Evolutionary conservation across 2,888 invertebrate species (phyloP).

Genomic region (Blera fallax): DNA sequence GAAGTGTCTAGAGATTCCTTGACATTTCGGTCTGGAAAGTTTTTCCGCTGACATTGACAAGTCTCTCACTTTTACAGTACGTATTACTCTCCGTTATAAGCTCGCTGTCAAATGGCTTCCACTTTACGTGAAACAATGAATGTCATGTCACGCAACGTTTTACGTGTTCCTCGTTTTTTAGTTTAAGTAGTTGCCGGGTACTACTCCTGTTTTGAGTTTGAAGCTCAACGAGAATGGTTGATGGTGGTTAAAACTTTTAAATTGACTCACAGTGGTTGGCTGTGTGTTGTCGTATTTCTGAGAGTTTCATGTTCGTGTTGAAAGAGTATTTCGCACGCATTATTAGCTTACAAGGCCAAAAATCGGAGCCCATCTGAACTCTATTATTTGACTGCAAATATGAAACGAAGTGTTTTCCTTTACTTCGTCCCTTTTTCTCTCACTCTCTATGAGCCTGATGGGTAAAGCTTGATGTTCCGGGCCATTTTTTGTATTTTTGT

Average conservation of each 20-base stretch:
- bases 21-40: constrained; percentile 54
- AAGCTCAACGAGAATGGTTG: neutral
- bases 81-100: constrained; percentile 25
- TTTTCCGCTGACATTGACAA: constrained; percentile 49
- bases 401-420: too few species aligned
- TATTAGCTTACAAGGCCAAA: neutral
- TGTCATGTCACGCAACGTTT: constrained; percentile 51
- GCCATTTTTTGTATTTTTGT: too few species aligned
- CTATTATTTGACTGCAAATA: neutral
- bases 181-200: constrained; percentile 45
- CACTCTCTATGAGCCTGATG: too few species aligned
- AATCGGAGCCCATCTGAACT: neutral
- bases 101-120: constrained; percentile 53
- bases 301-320: neutral
- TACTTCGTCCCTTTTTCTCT: too few species aligned
- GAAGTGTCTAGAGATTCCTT: constrained; percentile 48
- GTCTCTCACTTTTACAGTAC: constrained; percentile 22
- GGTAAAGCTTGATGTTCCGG: too few species aligned
- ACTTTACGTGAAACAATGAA: constrained; percentile 53
- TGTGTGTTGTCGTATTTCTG: constrained; percentile 10
- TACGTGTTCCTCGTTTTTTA: constrained; percentile 19
- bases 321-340: neutral
- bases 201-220: neutral
- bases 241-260: constrained; percentile 33
- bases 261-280: constrained; percentile 18